Percentiles rank a stretch among this genome's conserved stretches.
Evolutionary conservation across 2,113 vertebrate genomes (phyloP).

Genomic region (Tragelaphus scriptus): DNA sequence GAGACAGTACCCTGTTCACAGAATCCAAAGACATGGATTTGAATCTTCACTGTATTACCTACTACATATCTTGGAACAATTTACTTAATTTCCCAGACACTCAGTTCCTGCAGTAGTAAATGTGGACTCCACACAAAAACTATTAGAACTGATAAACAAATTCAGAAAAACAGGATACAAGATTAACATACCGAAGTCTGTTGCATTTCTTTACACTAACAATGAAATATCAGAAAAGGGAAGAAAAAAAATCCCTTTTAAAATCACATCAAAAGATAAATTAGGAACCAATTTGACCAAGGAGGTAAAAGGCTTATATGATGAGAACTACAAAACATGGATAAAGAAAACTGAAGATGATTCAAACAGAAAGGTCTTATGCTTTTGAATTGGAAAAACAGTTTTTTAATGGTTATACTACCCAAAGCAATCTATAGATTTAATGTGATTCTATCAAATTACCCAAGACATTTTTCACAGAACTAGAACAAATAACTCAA

Average conservation of each 20-base stretch:
- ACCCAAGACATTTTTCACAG: neutral
- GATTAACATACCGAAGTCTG: neutral
- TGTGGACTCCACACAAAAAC: neutral
- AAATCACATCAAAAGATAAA: neutral
- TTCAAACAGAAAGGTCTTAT: neutral
- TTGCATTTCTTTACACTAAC: neutral
- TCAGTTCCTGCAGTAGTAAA: neutral
- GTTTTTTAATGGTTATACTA: neutral
- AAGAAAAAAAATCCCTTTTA: neutral
- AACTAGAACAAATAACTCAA: neutral
- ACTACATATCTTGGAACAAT: neutral
- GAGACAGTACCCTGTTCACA: neutral
- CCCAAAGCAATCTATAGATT: neutral
- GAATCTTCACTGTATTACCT: neutral
- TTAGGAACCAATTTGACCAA: neutral
- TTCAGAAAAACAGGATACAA: neutral
- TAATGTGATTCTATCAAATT: neutral
- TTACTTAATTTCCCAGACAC: neutral
- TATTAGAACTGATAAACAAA: neutral
- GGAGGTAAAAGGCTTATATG: neutral
- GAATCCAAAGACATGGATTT: neutral
- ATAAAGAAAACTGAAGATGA: neutral
- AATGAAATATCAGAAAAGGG: neutral
- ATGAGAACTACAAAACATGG: neutral
- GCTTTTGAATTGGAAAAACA: neutral